These are phyloP conservation scores for Engystomops pustulosus DNA, from an alignment of 2,113 vertebrate genomes.

Conservation along the genomic window DNA sequence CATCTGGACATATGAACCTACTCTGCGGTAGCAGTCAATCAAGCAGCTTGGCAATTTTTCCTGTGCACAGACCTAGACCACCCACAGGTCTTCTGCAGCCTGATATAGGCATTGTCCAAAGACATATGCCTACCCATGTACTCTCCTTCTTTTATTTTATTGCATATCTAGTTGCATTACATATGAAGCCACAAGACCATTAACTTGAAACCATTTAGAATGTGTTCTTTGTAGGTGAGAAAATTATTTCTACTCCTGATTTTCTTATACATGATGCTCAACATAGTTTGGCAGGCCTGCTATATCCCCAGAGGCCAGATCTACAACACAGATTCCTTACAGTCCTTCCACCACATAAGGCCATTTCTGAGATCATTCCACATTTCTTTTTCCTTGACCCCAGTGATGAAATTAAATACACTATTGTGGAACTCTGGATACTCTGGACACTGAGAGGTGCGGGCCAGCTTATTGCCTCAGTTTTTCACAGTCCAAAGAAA, in stretches of 20 bases:
- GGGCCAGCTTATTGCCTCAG: not conserved
- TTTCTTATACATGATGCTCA: slow-evolving; percentile 62
- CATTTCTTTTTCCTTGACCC: slow-evolving; percentile 51
- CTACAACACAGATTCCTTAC: slow-evolving; percentile 63
- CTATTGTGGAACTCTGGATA: slow-evolving; percentile 45
- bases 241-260: not conserved
- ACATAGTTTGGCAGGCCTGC: slow-evolving; percentile 63
- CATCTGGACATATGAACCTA: no score
- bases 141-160: no score
- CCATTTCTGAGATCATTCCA: slow-evolving; percentile 26
- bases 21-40: no score
- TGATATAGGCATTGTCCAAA: no score
- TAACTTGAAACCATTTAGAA: not conserved
- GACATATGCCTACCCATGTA: no score
- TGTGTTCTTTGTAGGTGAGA: not conserved
- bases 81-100: no score
- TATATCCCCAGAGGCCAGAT: slow-evolving; percentile 61
- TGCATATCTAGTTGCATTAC: no score
- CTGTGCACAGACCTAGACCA: no score
- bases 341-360: slow-evolving; percentile 62
- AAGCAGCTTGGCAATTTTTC: no score
- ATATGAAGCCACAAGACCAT: no score
- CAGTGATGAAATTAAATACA: slow-evolving; percentile 38
- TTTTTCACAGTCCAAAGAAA: slow-evolving; percentile 23
- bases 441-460: not conserved